Evolutionary conservation across 2,888 invertebrate genomes (phyloP), one percentile per base, ranked within the genome.

Genomic region (Caenorhabditis sp.): DNA sequence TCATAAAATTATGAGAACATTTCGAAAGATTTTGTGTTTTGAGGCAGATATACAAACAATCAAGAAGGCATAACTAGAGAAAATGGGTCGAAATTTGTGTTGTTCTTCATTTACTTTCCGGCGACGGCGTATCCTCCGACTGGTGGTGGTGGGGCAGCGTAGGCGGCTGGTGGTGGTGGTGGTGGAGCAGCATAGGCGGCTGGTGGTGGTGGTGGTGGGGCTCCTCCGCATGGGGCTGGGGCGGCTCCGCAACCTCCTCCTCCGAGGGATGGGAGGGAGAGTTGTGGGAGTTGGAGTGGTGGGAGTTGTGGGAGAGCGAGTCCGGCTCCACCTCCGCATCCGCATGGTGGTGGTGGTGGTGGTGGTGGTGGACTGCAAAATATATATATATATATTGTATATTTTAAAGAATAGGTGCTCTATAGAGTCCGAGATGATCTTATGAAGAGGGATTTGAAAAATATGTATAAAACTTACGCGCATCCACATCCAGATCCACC

Each of bases 401-500:
- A n/a, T 21, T 57, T 57, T 7, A 27, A 57, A 27, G 52, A 49
- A 12, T 20, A n/a, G 23, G 17, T n/a, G 17, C 38, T 20, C 17
- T n/a, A n/a, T n/a, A n/a, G n/a, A n/a, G n/a, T n/a, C n/a, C n/a
- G n/a, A n/a, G n/a, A n/a, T n/a, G n/a, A n/a, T n/a, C n/a, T n/a
- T n/a, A n/a, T n/a, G n/a, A n/a, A n/a, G n/a, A n/a, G n/a, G 31
- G 21, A 25, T 21, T 5, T 14, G 7, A 50, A 52, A 67, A 26
- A 10, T 31, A 31, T 31, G n/a, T n/a, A n/a, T 31, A 27, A 53
- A 70, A 77, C 77, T 71, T 69, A 77, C 77, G 78, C 76, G 76
- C 78, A 76, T 76, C 78, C 78, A 61, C 78, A 78, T 66, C 78
- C 77, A 49, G 70, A 72, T 7, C 75, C 73, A 57, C 78, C 78